A percentile compares a stretch with the other conserved stretches of the same genome.
phyloP scores from a whole-genome alignment of 2,888 invertebrate genomes.

The Stenodera caucasica region DNA sequence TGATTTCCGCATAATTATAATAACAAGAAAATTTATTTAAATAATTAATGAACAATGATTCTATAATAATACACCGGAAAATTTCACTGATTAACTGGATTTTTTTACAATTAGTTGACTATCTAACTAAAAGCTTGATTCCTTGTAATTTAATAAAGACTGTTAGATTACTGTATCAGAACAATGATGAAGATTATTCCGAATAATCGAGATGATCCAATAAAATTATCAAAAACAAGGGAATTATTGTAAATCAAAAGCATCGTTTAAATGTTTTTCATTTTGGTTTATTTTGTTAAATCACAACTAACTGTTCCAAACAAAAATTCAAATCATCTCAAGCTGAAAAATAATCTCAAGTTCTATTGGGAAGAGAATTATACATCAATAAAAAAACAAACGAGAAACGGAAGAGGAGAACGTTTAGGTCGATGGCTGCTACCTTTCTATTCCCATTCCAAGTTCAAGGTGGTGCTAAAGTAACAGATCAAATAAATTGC shows the following conservation, averaged over 20 bases:
- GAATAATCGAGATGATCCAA: neutral
- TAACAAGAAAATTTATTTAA: neutral
- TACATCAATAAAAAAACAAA: neutral
- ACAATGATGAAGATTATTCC: neutral
- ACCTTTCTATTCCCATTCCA: neutral
- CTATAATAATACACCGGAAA: neutral
- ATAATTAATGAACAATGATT: neutral
- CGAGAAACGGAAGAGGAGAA: neutral
- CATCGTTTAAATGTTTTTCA: neutral
- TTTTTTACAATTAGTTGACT: too few species aligned
- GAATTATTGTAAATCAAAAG: too few species aligned
- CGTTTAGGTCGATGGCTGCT: slow-evolving; percentile 3
- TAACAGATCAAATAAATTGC: neutral
- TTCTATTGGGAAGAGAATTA: too few species aligned
- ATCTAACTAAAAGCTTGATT: too few species aligned
- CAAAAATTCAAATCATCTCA: too few species aligned
- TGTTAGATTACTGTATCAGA: too few species aligned
- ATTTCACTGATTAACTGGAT: neutral
- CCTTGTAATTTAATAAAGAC: too few species aligned
- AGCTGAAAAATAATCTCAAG: too few species aligned
- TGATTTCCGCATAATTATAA: slow-evolving; percentile 1
- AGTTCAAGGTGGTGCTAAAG: neutral
- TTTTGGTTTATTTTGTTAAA: neutral
- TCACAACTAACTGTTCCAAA: neutral
- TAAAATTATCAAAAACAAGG: too few species aligned